These are phyloP conservation scores for Stomorhina lunata DNA, from an alignment of 2,888 invertebrate species.

Conservation along the genomic window DNA sequence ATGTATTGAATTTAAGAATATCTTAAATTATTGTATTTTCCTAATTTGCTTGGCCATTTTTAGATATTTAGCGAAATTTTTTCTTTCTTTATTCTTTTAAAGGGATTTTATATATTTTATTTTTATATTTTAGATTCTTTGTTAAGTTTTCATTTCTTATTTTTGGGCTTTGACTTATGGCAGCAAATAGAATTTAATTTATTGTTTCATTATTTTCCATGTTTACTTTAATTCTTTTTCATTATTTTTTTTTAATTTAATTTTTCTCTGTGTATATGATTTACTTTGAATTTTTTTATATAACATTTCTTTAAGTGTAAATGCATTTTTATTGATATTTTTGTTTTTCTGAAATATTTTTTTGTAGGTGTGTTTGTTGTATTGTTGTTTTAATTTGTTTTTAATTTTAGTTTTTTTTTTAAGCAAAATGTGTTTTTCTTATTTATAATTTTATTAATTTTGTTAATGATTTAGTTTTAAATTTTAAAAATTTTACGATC, in stretches of 20 bases:
- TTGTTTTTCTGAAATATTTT: constrained; percentile 4
- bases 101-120: not conserved
- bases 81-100: not conserved
- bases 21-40: constrained; percentile 27
- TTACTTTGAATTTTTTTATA: not conserved
- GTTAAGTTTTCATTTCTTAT: not conserved
- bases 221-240: not conserved
- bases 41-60: constrained; percentile 31
- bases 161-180: constrained; percentile 40
- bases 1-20: constrained; percentile 26
- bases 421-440: not conserved
- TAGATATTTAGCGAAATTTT: not conserved
- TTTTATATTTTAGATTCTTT: not conserved
- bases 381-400: not conserved
- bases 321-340: constrained; percentile 61
- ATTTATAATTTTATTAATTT: not conserved
- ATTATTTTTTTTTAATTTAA: not conserved
- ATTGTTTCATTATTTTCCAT: constrained; percentile 27
- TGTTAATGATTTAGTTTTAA: not conserved
- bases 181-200: constrained; percentile 54
- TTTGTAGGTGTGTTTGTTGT: not conserved
- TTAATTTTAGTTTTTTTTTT: not conserved
- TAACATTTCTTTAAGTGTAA: constrained; percentile 48
- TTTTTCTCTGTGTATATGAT: not conserved
- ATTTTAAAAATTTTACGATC: constrained; percentile 44